Percentiles rank a stretch among this genome's conserved stretches.
These are phyloP conservation scores for Perdita meconis DNA, from an alignment of 2,888 invertebrate genomes.

Conservation along the genomic window DNA sequence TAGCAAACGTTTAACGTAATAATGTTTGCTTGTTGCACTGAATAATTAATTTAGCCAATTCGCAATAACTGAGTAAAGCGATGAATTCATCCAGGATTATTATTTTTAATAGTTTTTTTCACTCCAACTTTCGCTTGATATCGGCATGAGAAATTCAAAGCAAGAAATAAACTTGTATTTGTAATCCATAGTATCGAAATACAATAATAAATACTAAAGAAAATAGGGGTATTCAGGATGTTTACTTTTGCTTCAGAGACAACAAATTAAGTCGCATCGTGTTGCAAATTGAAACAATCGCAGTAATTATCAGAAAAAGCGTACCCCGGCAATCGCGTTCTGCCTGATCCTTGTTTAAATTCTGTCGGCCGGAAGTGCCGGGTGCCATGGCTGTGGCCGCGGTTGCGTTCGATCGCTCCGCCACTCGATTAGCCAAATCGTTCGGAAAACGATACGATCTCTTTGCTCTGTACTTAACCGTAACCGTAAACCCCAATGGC, in stretches of 20 bases:
- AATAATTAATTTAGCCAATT: too few species aligned
- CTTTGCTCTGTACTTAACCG: conserved; percentile 73
- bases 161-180: too few species aligned
- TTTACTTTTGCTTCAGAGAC: neutral
- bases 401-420: conserved; percentile 43
- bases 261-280: conserved; percentile 13
- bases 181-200: neutral
- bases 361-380: conserved; percentile 40
- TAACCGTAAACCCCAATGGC: conserved; percentile 74
- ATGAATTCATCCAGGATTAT: too few species aligned
- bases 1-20: too few species aligned
- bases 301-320: conserved; percentile 13
- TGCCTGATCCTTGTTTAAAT: conserved; percentile 58
- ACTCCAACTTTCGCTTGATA: too few species aligned
- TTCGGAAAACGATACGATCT: conserved; percentile 77
- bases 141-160: too few species aligned
- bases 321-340: conserved; percentile 1
- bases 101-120: too few species aligned
- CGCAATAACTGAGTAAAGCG: too few species aligned
- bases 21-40: too few species aligned
- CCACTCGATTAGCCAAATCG: conserved; percentile 79
- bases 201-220: too few species aligned
- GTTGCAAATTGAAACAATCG: conserved; percentile 37
- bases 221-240: neutral
- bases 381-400: conserved; percentile 51